Evolutionary conservation across 2,797 vertebrate genomes (phyloP).

Genomic region (Notamacropus eugenii): DNA sequence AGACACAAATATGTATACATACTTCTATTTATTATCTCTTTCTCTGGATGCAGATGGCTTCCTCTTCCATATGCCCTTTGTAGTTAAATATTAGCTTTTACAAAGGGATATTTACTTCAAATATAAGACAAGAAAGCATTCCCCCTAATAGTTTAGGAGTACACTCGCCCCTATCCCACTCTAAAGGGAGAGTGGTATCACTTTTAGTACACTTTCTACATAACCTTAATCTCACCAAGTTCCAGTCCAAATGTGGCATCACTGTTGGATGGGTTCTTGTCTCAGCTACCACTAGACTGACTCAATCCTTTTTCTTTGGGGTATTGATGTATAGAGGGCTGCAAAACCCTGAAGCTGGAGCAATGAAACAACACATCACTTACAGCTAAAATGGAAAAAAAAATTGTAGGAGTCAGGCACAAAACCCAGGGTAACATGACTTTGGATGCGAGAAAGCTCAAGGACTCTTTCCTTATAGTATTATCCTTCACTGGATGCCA

Average conservation of each 20-base stretch:
- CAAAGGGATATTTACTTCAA: not conserved
- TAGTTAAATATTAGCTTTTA: not conserved
- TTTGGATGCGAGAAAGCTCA: not conserved
- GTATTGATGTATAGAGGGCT: not conserved
- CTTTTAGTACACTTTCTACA: not conserved
- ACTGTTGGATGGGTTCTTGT: not conserved
- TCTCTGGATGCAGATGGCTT: not conserved
- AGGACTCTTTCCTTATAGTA: not conserved
- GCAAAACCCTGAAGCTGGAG: not conserved
- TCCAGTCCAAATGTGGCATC: not conserved
- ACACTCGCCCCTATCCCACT: not conserved
- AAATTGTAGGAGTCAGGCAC: not conserved
- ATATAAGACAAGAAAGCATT: not conserved
- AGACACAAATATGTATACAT: not conserved
- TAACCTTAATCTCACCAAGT: not conserved
- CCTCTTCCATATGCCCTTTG: not conserved
- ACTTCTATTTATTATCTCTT: not conserved
- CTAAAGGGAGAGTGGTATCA: not conserved
- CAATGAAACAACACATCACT: not conserved
- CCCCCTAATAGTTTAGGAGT: not conserved
- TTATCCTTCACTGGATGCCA: not conserved
- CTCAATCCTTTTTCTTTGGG: not conserved
- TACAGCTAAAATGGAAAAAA: not conserved
- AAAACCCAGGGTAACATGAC: not conserved
- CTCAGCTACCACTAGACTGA: not conserved